A percentile compares a stretch with the other conserved stretches of the same genome.
These are phyloP conservation scores for Scolopax bukidnonensis DNA, from an alignment of 2,797 vertebrate species.

Conservation along the genomic window DNA sequence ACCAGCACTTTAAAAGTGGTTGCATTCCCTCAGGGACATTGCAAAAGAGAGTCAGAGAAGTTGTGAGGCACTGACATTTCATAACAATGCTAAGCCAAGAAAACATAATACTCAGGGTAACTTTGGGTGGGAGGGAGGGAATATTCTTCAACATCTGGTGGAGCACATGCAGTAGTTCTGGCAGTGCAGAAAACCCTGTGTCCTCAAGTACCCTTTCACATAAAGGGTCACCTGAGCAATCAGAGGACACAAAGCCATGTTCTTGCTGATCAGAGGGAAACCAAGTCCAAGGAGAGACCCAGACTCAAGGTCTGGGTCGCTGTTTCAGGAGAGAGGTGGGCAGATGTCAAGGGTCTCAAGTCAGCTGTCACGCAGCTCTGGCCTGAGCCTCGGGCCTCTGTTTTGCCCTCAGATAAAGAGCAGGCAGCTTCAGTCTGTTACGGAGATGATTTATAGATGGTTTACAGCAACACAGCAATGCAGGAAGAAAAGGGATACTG, in stretches of 20 bases:
- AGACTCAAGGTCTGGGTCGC: background rate
- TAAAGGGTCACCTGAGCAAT: background rate
- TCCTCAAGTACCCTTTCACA: conserved; percentile 44
- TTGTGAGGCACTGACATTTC: conserved; percentile 35
- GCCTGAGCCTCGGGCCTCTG: background rate
- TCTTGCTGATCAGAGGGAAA: background rate
- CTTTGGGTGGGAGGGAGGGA: background rate
- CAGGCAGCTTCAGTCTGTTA: background rate
- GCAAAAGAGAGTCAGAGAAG: conserved; percentile 42
- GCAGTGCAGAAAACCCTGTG: background rate
- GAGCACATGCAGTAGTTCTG: conserved; percentile 26
- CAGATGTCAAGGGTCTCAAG: background rate
- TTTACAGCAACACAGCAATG: background rate
- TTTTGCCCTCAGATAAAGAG: background rate
- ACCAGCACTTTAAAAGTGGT: background rate
- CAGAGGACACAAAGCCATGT: background rate
- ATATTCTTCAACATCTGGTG: conserved; percentile 48
- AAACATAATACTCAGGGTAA: conserved; percentile 33
- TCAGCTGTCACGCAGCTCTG: background rate
- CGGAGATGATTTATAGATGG: background rate
- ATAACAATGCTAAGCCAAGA: conserved; percentile 49
- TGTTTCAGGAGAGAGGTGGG: background rate
- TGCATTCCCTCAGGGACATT: background rate
- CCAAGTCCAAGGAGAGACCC: background rate
- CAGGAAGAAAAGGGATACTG: background rate